Conservation (phyloP, 2,797 vertebrate genomes). For the Tauraco hartlaubi region DNA sequence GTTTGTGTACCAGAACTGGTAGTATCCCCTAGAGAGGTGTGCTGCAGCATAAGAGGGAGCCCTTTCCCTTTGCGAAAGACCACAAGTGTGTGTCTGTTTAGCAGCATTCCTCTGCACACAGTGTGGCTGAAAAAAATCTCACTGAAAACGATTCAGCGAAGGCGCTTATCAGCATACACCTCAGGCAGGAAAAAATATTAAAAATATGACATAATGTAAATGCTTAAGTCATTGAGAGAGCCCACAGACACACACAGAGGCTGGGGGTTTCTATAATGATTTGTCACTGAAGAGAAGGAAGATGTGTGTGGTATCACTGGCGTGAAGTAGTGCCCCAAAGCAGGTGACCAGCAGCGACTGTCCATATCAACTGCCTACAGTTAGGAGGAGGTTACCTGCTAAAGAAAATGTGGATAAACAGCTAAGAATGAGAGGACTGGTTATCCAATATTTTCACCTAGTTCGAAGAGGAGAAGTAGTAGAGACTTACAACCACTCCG, state of each 20-base stretch:
- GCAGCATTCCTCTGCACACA: neutral
- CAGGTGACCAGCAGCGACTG: neutral
- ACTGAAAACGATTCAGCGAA: neutral
- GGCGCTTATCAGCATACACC: neutral
- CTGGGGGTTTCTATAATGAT: neutral
- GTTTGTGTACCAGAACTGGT: neutral
- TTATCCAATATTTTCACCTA: neutral
- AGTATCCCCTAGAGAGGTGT: neutral
- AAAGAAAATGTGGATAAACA: neutral
- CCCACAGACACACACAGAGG: neutral
- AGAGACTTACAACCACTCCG: neutral
- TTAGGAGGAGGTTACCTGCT: neutral
- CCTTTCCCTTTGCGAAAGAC: neutral
- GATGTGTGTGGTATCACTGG: fast-evolving
- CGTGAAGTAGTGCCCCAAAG: neutral
- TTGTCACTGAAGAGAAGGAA: neutral
- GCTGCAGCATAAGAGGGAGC: neutral
- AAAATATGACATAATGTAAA: neutral
- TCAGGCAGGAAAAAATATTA: neutral
- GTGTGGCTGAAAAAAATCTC: neutral
- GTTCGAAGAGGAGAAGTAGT: neutral
- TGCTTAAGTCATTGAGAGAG: neutral
- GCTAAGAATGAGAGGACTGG: neutral
- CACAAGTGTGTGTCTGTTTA: neutral
- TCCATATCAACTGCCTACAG: fast-evolving